phyloP scores from a whole-genome alignment of 2,888 invertebrate species.

The Perizoma affinitatum region DNA sequence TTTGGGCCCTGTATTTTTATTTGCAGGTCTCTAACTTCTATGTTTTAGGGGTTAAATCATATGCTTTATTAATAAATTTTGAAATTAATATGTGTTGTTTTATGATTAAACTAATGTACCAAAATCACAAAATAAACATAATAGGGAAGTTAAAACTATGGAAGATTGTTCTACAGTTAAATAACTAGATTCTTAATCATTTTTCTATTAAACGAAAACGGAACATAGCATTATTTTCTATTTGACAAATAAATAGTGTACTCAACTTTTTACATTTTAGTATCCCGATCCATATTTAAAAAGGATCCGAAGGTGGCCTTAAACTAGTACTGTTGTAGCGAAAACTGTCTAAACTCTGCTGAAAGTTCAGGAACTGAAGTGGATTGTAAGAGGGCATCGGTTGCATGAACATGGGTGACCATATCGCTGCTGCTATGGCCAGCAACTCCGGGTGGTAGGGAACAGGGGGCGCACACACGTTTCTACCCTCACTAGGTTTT shows the following conservation, averaged over 20 bases:
- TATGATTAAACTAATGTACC: no score
- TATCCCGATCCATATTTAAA: conserved; percentile 21
- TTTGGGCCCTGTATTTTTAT: no score
- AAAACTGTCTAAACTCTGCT: conserved; percentile 43
- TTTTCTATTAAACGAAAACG: no score
- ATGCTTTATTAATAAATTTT: no score
- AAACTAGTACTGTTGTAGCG: conserved; percentile 25
- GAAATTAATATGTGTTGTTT: no score
- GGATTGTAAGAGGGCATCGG: conserved; percentile 45
- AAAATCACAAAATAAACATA: no score
- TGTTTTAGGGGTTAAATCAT: no score
- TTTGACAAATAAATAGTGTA: conserved; percentile 14
- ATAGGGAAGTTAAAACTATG: no score
- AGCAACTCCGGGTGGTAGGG: conserved; percentile 50
- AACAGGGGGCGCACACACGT: conserved; percentile 38
- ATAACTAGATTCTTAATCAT: no score
- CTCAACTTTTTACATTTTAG: conserved; percentile 18
- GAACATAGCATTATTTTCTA: neutral
- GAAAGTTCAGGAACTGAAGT: conserved; percentile 49
- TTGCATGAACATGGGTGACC: conserved; percentile 49
- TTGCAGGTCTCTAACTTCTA: no score
- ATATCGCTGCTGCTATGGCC: conserved; percentile 57
- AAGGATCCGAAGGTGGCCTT: conserved; percentile 23
- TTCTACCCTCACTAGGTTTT: conserved; percentile 47
- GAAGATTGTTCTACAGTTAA: no score